Conservation (phyloP, 2,113 vertebrate genomes). For the Dicaeum eximium region DNA sequence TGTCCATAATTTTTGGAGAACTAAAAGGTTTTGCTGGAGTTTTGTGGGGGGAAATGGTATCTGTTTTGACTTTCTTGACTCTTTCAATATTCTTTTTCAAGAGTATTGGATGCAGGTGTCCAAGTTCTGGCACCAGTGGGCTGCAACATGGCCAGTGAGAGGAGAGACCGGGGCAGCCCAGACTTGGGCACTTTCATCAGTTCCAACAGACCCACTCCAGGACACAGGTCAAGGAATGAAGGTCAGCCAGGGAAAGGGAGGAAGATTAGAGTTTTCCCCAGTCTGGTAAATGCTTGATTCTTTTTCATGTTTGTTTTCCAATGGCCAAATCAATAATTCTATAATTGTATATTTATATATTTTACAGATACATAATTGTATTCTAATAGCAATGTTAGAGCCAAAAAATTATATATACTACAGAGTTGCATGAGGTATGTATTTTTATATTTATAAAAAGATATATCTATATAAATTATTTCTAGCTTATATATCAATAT, state of each 20-base stretch:
- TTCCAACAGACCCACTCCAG: neutral
- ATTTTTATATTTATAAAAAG: neutral
- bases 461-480: neutral
- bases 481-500: neutral
- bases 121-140: neutral
- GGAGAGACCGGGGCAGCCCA: neutral
- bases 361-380: neutral
- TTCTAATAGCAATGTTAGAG: neutral
- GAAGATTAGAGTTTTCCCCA: neutral
- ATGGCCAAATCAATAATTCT: neutral
- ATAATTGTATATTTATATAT: neutral
- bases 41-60: accelerated
- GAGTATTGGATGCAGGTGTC: neutral
- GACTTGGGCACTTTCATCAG: neutral
- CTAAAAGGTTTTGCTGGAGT: neutral
- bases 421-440: neutral
- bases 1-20: neutral
- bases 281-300: neutral
- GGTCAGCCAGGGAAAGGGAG: neutral
- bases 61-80: neutral
- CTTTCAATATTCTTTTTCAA: too few relatives aligned
- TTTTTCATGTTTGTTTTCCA: neutral
- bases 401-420: neutral
- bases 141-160: neutral
- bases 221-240: neutral